Evolutionary conservation across 2,113 vertebrate species (phyloP), one percentile per base, ranked within the genome.

Genomic region (Rhea americana): DNA sequence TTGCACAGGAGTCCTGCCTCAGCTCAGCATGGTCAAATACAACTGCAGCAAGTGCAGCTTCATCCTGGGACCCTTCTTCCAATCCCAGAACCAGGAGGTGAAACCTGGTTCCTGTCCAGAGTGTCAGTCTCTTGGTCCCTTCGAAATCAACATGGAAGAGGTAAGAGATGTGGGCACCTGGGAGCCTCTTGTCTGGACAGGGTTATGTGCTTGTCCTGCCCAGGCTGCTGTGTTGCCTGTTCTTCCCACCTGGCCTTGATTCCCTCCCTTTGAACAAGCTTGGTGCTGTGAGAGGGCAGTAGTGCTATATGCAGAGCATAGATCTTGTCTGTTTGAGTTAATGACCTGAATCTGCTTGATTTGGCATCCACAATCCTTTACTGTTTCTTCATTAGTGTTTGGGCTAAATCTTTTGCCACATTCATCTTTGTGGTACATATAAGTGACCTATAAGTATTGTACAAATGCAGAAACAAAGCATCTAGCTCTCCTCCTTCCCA

Each of bases 61-160:
- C 55, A 97, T 99, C 92, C 96, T 99, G 32, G 99, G 99, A 3
- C 99, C 99, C 3, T 99, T 99, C 89, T 99, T 98, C 94, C 99
- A 99, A 97, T 99, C 98, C 30, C 99, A 99, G 97, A 99, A 99
- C 97, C 99, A 99, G 98, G 99, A 99, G 73, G 99, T 99, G 96
- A 99, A 99, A 96, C 99, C 99, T 0, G 99, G 99, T 30, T 99
- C 99, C 84, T 99, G 99, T 51, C 99, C 99, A 0, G 99, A 99
- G 97, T 99, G 99, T 94, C 99, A 99, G 96, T 99, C 99, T 2
- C 79, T 97, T 8, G 99, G 99, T 3, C 99, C 99, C 2, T 99
- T 99, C 20, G 99, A 99, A 90, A 99, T 99, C 97, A 99, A 99
- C 98, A 99, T 99, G 99, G 99, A 99, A 87, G 98, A 99, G 99